Conservation (phyloP, 30 jellyfish, hydroid and myxozoan genomes). For the Turritopsis rubra region DNA sequence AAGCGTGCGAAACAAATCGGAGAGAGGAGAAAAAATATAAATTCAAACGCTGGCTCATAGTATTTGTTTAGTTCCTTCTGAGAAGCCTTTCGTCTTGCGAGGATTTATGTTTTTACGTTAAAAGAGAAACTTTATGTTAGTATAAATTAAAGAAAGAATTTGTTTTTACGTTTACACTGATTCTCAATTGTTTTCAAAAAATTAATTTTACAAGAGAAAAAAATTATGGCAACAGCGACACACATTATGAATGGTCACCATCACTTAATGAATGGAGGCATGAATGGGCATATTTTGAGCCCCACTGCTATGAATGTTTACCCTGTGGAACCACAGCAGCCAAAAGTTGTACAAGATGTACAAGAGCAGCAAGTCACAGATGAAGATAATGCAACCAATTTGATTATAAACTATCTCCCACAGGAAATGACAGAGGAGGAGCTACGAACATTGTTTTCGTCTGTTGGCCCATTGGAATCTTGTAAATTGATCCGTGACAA, state of each 20-base stretch:
- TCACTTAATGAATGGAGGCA: slow-evolving; percentile 28
- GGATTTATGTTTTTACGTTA: slow-evolving; percentile 22
- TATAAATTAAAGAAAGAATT: slow-evolving; percentile 2
- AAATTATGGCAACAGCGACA: slow-evolving; percentile 22
- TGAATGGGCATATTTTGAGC: slow-evolving; percentile 20
- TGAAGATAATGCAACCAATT: slow-evolving; percentile 78
- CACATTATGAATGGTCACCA: slow-evolving; percentile 39
- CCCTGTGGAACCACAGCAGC: background rate
- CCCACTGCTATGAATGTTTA: background rate
- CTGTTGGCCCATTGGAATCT: slow-evolving; percentile 96
- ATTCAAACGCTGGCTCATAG: background rate
- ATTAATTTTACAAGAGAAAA: background rate
- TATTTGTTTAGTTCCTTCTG: slow-evolving; percentile 31
- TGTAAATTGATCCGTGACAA: slow-evolving; percentile 93
- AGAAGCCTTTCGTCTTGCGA: slow-evolving; percentile 15
- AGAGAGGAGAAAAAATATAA: slow-evolving; percentile 25
- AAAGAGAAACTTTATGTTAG: slow-evolving; percentile 7
- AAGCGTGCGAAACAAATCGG: slow-evolving; percentile 42
- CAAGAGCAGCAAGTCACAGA: slow-evolving; percentile 15
- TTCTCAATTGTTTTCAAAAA: background rate
- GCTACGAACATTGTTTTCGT: slow-evolving; percentile 81
- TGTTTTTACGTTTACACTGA: slow-evolving; percentile 9
- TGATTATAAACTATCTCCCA: slow-evolving; percentile 99
- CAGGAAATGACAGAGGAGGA: slow-evolving; percentile 99
- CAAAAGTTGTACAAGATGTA: slow-evolving; percentile 1